Conservation (phyloP, 2,888 invertebrate species). For the Cabera pusaria region DNA sequence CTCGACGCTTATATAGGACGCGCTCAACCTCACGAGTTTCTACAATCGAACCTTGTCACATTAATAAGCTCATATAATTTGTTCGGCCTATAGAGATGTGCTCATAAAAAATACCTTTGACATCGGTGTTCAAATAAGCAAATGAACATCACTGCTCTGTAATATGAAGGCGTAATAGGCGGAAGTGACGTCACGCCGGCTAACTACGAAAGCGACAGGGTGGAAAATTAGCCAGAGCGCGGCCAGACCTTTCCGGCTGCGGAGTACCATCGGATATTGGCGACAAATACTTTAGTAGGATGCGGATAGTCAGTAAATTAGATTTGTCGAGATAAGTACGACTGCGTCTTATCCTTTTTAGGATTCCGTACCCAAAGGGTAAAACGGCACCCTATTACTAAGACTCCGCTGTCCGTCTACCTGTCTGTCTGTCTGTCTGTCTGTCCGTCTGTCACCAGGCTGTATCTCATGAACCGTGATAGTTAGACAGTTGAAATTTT, state of each 20-base stretch:
- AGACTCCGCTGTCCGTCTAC: no score
- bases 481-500: no score
- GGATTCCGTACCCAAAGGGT: no score
- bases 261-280: constrained; percentile 18
- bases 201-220: constrained; percentile 25
- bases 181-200: constrained; percentile 24
- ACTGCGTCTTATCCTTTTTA: constrained; percentile 3
- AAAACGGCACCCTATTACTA: no score
- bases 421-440: no score
- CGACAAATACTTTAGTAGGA: constrained; percentile 15
- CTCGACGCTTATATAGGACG: constrained; percentile 9
- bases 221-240: constrained; percentile 27
- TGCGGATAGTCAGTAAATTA: constrained; percentile 13
- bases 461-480: no score
- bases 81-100: no score
- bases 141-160: not conserved
- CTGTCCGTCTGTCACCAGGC: no score
- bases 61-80: no score
- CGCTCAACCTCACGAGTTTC: not conserved
- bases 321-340: constrained; percentile 7
- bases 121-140: no score
- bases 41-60: constrained; percentile 6
- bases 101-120: no score
- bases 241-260: constrained; percentile 12
- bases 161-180: constrained; percentile 20